Base-by-base conservation (phyloP, 2,113 vertebrate species). In the Suncus etruscus region DNA sequence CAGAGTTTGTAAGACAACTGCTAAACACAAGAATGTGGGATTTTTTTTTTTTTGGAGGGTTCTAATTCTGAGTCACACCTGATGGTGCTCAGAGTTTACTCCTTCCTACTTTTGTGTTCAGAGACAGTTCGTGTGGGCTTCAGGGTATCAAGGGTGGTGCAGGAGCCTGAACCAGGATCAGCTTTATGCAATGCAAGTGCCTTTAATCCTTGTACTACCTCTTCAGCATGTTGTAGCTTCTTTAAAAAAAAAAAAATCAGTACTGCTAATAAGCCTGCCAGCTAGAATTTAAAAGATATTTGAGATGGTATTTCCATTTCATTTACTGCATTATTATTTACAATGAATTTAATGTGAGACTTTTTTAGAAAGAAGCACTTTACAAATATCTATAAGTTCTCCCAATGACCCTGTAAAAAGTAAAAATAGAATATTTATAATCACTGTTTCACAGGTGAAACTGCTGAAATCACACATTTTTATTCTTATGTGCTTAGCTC, bases 391-490 rank as follows among this genome's bases (percentile, higher is more conserved):
- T 79, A 72, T 72, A 69, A 45, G 48, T 90, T 93, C 74, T 91
- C 25, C 16, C 80, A 90, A 2, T 94, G 87, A 96, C 89, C 86
- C 77, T 47, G 39, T 94, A 81, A 92, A 73, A 91, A 91, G 81
- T 82, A 92, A 80, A 85, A 94, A 92, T 51, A 78, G 90, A 97
- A 81, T 93, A 93, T 95, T 96, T 95, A 93, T 95, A 89, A 95
- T 75, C 58, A 92, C 83, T 50, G 69, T 89, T 96, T 94, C 90
- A 87, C 73, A 94, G 66, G 86, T 89, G 82, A 95, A 73, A 66
- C 61, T 89, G 66, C 86, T 93, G 61, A 86, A 89, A 78, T 74
- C 39, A 87, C 83, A 94, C 63, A 48, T 93, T 93, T 96, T 82
- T 95, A 83, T 89, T 91, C 15, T 83, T 94, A 11, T 66, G 22